Base-by-base conservation (phyloP, 1,140 invertebrate species). In the Zaprionus taronus region DNA sequence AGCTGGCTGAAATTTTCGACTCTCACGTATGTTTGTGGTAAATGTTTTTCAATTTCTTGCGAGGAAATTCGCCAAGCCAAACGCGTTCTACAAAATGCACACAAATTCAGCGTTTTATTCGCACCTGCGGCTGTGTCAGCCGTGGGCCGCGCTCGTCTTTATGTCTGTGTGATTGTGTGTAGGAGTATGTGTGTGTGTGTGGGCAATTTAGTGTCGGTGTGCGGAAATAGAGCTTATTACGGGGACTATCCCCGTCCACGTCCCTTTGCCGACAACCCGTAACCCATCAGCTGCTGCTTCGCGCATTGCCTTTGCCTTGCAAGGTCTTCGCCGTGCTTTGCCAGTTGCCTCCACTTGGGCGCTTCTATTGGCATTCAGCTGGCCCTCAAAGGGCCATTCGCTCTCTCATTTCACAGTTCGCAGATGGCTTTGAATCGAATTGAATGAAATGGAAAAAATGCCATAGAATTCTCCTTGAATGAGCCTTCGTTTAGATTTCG, bases 31-130 rank as follows among this genome's bases (percentile, higher is more conserved):
- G 74, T 85, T 85, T 85, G 82, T 85, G 82, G 82, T 85, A 85
- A 85, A 85, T 85, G 82, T 85, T 85, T 85, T 85, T 85, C 82
- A 81, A 85, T 85, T 85, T 80, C 82, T 85, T 75, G 68, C 17
- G 47, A 44, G 68, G 53, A 38, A 58, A 70, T 63, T 57, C 71
- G 34, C 64, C 24, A 77, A 78, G 64, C 67, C 38, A 47, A 69
- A 49, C 67, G 77, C 81, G 61, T 68, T 51, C 82, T 65, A 72
- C 74, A 77, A 85, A 85, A 85, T 81, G 79, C 77, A 85, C 82
- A 85, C 82, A 85, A 85, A 85, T 85, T 85, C 73, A 85, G 75
- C 75, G 79, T 85, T 84, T 85, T 84, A 85, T 84, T 85, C 83
- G 82, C 82, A 85, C 82, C 82, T 85, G 82, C 82, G 75, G 75